phyloP scores from a whole-genome alignment of 2,888 invertebrate genomes.

The Apamea sordens region DNA sequence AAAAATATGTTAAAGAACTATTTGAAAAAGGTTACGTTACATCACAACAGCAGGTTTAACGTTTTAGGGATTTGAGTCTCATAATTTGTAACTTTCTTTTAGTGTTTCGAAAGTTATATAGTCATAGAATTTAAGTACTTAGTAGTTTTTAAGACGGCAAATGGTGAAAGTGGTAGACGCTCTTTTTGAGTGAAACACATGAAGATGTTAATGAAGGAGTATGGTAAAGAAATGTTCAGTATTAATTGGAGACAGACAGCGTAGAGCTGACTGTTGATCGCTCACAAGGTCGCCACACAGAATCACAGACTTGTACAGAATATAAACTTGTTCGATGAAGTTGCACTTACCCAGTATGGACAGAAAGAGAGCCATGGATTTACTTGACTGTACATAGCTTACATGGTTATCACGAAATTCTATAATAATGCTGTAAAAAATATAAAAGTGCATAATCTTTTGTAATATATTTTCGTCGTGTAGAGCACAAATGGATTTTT shows the following conservation, averaged over 20 bases:
- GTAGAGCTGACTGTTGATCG: constrained; percentile 54
- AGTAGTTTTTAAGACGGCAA: constrained; percentile 57
- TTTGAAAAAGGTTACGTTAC: constrained; percentile 27
- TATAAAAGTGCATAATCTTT: constrained; percentile 9
- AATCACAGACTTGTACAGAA: not conserved
- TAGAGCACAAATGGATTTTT: not conserved
- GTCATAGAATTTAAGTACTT: constrained; percentile 77
- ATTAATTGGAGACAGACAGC: constrained; percentile 42
- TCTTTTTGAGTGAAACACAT: constrained; percentile 73
- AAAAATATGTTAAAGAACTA: constrained; percentile 47
- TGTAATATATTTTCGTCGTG: constrained; percentile 42
- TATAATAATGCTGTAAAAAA: not conserved
- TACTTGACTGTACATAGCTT: not conserved
- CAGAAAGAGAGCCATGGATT: not conserved
- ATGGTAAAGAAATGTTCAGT: constrained; percentile 47
- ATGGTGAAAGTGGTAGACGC: constrained; percentile 62
- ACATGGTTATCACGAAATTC: not conserved
- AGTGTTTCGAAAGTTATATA: constrained; percentile 74
- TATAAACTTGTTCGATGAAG: not conserved
- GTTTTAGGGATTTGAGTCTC: constrained; percentile 78
- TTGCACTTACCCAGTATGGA: not conserved
- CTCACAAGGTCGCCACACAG: not conserved
- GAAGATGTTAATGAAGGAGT: constrained; percentile 27
- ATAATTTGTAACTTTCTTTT: constrained; percentile 72
- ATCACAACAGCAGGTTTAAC: not conserved